Percentiles rank a stretch among this genome's conserved stretches.
These are phyloP conservation scores for Xiphydria camelus DNA, from an alignment of 2,888 invertebrate genomes.

Conservation along the genomic window DNA sequence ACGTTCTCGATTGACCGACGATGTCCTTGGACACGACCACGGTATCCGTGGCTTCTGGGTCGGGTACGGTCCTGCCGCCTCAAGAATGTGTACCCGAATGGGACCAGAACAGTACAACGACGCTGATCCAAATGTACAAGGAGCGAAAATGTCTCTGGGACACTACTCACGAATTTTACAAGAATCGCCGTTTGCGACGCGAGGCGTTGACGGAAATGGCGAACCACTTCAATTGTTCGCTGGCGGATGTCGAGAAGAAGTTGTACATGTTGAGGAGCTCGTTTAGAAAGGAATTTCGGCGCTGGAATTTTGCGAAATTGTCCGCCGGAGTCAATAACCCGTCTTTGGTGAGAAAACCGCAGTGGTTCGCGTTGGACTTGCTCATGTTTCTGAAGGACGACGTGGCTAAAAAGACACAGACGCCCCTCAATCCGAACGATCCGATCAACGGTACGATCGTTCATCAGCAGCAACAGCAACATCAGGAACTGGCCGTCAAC, in stretches of 20 bases:
- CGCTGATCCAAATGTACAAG: conserved; percentile 13
- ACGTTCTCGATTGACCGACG: conserved; percentile 2
- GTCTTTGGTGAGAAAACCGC: conserved; percentile 11
- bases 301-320: conserved; percentile 14
- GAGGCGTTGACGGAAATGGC: conserved; percentile 14
- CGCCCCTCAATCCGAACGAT: conserved; percentile 6
- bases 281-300: conserved; percentile 13
- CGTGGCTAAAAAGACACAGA: conserved; percentile 12
- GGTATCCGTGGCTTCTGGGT: background rate
- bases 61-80: background rate
- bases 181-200: conserved; percentile 12
- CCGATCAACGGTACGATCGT: conserved; percentile 1
- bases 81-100: conserved; percentile 15
- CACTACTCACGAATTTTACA: conserved; percentile 14
- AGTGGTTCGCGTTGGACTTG: conserved; percentile 14
- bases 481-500: conserved; percentile 6
- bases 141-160: conserved; percentile 14
- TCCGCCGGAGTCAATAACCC: conserved; percentile 11
- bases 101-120: conserved; percentile 14
- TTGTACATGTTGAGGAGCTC: conserved; percentile 16
- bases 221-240: conserved; percentile 12
- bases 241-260: conserved; percentile 14
- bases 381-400: conserved; percentile 16
- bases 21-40: background rate
- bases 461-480: too few species aligned